phyloP scores from a whole-genome alignment of 2,113 vertebrate species.

The Gymnarchus niloticus region DNA sequence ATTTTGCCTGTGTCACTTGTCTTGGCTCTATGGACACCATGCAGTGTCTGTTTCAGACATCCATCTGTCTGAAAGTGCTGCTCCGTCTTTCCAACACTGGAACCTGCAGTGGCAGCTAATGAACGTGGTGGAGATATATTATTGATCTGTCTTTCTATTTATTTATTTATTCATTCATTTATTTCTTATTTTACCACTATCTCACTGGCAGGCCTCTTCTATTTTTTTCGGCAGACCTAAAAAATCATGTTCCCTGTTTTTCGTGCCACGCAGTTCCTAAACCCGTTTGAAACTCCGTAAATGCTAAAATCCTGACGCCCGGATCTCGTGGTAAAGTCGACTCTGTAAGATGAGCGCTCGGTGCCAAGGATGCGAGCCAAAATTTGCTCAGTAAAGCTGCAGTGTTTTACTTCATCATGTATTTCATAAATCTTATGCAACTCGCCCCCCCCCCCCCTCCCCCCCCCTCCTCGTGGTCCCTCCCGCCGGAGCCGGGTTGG shows the following conservation, averaged over 20 bases:
- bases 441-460: not conserved
- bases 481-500: too few relatives aligned
- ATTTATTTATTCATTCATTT: too few relatives aligned
- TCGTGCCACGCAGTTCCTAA: not conserved
- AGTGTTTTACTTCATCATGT: constrained; percentile 21
- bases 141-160: not conserved
- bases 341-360: not conserved
- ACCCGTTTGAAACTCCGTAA: not conserved
- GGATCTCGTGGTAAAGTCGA: not conserved
- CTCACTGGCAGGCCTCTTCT: not conserved
- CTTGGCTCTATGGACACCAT: not conserved
- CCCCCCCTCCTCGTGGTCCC: too few relatives aligned
- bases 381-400: constrained; percentile 5
- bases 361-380: not conserved
- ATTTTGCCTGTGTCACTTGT: not conserved
- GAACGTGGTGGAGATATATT: not conserved
- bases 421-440: constrained; percentile 19
- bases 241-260: not conserved
- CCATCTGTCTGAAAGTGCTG: not conserved
- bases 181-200: not conserved
- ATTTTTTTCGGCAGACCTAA: not conserved
- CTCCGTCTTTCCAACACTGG: not conserved
- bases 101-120: not conserved
- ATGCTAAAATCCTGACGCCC: not conserved
- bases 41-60: not conserved